These are phyloP conservation scores for Aphelocoma coerulescens DNA, from an alignment of 2,113 vertebrate species.

Conservation along the genomic window DNA sequence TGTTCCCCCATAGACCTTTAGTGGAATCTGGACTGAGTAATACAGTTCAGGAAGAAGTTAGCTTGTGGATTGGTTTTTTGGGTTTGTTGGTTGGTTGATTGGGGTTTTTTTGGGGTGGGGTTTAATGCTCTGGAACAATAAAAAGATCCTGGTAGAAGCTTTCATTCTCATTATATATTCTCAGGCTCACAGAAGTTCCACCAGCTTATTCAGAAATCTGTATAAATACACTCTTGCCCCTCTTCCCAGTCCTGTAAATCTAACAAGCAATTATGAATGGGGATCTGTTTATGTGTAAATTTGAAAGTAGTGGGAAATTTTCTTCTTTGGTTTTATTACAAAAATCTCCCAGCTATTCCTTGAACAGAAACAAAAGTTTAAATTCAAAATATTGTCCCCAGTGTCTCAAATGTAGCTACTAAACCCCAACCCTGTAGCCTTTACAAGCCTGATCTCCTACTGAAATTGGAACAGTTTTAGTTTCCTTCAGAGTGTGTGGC, in stretches of 20 bases:
- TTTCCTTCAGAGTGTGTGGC: not conserved
- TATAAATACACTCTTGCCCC: not conserved
- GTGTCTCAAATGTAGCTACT: not conserved
- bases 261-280: not conserved
- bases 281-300: not conserved
- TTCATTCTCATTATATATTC: not conserved
- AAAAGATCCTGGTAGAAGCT: not conserved
- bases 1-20: not conserved
- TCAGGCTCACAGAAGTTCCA: not conserved
- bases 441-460: not conserved
- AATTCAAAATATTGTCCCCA: not conserved
- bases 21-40: not conserved
- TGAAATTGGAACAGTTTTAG: not conserved
- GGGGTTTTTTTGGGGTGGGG: accelerated
- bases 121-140: not conserved
- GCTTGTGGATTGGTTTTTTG: not conserved
- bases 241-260: not conserved
- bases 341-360: not conserved
- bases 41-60: not conserved
- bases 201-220: not conserved
- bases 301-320: not conserved
- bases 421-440: not conserved
- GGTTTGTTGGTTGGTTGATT: not conserved
- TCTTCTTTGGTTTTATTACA: not conserved
- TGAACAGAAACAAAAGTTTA: not conserved